Evolutionary conservation across 2,797 vertebrate species (phyloP).

Genomic region (Labeo calbasu): DNA sequence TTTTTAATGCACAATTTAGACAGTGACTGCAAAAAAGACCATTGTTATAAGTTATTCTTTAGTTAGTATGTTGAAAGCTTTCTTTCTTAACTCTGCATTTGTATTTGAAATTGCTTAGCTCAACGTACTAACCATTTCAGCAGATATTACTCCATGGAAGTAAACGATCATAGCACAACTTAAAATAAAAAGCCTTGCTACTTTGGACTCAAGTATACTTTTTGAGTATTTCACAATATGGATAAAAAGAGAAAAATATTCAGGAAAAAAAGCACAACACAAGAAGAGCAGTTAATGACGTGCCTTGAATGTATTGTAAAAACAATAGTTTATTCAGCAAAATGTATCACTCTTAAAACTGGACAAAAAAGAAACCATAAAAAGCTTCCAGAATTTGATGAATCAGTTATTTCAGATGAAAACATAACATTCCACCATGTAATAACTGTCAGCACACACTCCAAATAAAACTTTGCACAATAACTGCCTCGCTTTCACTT

Average conservation of each 20-base stretch:
- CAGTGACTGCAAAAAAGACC: not conserved
- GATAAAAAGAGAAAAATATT: not conserved
- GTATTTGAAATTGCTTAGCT: not conserved
- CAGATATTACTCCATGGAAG: not conserved
- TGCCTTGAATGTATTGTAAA: slow-evolving; percentile 61
- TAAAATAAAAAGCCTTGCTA: not conserved
- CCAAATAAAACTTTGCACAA: slow-evolving; percentile 47
- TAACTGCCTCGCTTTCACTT: slow-evolving; percentile 43
- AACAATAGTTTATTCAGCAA: slow-evolving; percentile 74
- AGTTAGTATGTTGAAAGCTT: not conserved
- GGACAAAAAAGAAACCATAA: slow-evolving; percentile 68
- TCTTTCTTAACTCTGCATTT: not conserved
- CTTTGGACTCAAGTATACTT: not conserved
- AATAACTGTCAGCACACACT: slow-evolving; percentile 34
- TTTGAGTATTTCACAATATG: not conserved
- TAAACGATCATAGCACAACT: not conserved
- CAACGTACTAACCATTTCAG: not conserved
- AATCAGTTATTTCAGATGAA: slow-evolving; percentile 40
- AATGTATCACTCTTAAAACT: slow-evolving; percentile 64
- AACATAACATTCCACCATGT: slow-evolving; percentile 32
- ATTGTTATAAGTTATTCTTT: not conserved
- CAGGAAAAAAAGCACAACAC: not conserved
- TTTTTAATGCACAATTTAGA: not conserved
- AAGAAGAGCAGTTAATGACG: not conserved
- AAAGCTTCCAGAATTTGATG: slow-evolving; percentile 48